Conservation (phyloP, 2,113 vertebrate genomes). For the Holacanthus passer region DNA sequence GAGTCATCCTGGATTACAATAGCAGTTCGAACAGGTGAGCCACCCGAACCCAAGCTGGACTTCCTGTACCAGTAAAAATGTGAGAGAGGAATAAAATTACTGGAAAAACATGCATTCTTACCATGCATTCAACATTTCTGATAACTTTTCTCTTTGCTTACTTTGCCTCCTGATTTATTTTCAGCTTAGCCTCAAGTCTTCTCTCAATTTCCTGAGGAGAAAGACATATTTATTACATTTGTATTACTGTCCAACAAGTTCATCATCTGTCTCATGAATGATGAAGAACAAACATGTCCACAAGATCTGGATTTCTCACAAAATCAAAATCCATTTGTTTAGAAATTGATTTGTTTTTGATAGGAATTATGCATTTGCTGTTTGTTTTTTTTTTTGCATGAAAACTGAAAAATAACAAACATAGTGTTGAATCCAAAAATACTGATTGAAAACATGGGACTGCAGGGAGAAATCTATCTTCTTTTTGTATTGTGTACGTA, state of each 20-base stretch:
- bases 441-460: neutral
- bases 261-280: neutral
- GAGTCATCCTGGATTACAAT: slow-evolving; percentile 96
- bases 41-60: slow-evolving; percentile 75
- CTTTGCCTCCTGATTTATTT: slow-evolving; percentile 95
- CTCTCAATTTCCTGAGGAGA: slow-evolving; percentile 93
- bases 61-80: slow-evolving; percentile 78
- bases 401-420: neutral
- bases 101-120: neutral
- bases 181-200: slow-evolving; percentile 95
- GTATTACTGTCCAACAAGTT: neutral
- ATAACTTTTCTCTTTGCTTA: slow-evolving; percentile 74
- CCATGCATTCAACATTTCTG: neutral
- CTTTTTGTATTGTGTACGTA: too few relatives aligned
- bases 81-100: neutral
- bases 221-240: slow-evolving; percentile 19
- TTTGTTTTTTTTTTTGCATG: neutral
- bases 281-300: slow-evolving; percentile 8
- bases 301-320: neutral
- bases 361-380: neutral
- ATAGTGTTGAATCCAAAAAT: neutral
- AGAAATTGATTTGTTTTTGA: neutral
- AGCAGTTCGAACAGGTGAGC: slow-evolving; percentile 90
- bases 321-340: neutral
- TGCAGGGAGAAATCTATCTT: neutral